Conservation (phyloP, 2,888 invertebrate species). For the Philaethria dido region DNA sequence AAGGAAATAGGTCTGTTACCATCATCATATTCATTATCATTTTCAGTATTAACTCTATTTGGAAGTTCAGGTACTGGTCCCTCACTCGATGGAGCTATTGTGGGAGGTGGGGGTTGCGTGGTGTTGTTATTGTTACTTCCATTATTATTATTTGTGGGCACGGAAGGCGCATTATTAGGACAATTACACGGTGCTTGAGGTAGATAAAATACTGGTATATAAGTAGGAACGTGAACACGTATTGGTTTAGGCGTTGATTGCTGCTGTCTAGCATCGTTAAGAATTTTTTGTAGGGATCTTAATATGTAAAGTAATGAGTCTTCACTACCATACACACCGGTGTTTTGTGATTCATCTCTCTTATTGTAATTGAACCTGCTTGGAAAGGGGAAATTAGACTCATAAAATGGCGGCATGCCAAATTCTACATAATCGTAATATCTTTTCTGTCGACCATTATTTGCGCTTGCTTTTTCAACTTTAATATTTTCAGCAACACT, state of each 20-base stretch:
- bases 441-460: constrained; percentile 52
- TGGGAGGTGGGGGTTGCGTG: constrained; percentile 7
- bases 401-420: constrained; percentile 29
- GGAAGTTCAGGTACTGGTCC: constrained; percentile 47
- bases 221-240: constrained; percentile 37
- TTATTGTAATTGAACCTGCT: constrained; percentile 39
- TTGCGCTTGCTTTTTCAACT: constrained; percentile 40
- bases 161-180: constrained; percentile 13
- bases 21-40: constrained; percentile 52
- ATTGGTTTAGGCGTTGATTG: constrained; percentile 29
- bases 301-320: constrained; percentile 44
- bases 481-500: constrained; percentile 47
- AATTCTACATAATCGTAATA: constrained; percentile 50
- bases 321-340: constrained; percentile 43
- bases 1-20: constrained; percentile 69
- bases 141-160: constrained; percentile 23
- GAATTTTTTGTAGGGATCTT: constrained; percentile 45
- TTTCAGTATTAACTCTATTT: constrained; percentile 57
- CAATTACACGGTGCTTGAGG: constrained; percentile 41
- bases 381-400: constrained; percentile 33
- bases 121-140: background rate
- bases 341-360: constrained; percentile 43
- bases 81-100: constrained; percentile 18
- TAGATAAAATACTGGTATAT: constrained; percentile 42
- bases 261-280: constrained; percentile 42